phyloP scores from a whole-genome alignment of 2,113 vertebrate genomes.

The Phalacrocorax aristotelis region DNA sequence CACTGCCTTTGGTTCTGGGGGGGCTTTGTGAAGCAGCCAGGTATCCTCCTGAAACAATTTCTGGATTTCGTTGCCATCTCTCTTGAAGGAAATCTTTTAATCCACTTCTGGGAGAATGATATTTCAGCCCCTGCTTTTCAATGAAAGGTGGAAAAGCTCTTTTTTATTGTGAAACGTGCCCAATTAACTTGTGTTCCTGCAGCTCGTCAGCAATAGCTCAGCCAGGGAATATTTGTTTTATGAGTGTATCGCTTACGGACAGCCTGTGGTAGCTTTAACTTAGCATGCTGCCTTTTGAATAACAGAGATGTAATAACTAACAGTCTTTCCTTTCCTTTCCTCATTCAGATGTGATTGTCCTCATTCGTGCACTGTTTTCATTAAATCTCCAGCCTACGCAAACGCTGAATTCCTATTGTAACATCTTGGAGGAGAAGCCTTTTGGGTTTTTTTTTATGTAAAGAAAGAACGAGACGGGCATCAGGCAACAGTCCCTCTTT shows the following conservation, averaged over 20 bases:
- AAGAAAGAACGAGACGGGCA: background rate
- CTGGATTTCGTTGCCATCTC: background rate
- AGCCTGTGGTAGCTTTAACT: background rate
- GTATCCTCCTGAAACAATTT: background rate
- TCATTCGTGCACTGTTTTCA: background rate
- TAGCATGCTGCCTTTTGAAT: background rate
- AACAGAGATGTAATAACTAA: background rate
- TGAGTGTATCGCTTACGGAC: background rate
- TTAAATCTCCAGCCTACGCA: background rate
- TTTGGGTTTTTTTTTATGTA: background rate
- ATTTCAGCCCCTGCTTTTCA: background rate
- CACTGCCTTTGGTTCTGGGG: rapidly evolving
- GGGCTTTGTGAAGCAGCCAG: background rate
- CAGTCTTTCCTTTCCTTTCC: background rate
- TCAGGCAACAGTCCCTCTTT: background rate
- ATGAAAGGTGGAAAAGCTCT: background rate
- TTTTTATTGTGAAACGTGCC: background rate
- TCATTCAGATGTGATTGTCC: background rate
- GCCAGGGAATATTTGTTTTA: background rate
- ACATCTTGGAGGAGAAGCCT: background rate
- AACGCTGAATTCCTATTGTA: background rate
- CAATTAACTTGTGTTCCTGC: background rate
- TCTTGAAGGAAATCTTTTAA: background rate
- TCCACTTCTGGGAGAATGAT: background rate
- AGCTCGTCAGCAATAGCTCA: background rate